Conservation (phyloP, 2,888 invertebrate species). For the Prosopocoilus inquinatus region DNA sequence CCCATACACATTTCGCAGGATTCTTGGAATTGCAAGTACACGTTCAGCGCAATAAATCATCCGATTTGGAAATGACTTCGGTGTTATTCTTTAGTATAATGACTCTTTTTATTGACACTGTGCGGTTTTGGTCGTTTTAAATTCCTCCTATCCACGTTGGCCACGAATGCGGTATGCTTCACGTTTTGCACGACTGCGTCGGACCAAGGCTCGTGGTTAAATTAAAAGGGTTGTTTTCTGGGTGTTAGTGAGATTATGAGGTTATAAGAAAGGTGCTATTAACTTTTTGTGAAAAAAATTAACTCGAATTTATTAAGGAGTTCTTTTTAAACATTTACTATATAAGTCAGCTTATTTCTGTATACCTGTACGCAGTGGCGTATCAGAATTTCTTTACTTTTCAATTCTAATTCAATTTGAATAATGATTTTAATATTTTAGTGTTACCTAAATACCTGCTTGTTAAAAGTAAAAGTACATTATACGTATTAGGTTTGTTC, state of each 20-base stretch:
- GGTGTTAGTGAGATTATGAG: not conserved
- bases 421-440: too few species aligned
- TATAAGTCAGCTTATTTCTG: not conserved
- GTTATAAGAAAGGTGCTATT: not conserved
- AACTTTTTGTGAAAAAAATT: not conserved
- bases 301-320: not conserved
- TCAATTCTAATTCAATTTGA: not conserved
- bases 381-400: not conserved
- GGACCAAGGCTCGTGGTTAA: not conserved
- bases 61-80: slow-evolving; percentile 4
- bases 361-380: not conserved
- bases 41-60: slow-evolving; percentile 13
- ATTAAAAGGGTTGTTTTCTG: not conserved
- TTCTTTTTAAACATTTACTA: not conserved
- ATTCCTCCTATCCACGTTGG: too few species aligned
- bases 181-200: not conserved
- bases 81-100: not conserved
- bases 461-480: too few species aligned
- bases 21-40: slow-evolving; percentile 7
- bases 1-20: slow-evolving; percentile 4
- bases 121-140: too few species aligned
- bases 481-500: too few species aligned
- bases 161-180: not conserved
- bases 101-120: not conserved
- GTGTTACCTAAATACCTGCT: too few species aligned